These are phyloP conservation scores for Catocala sponsa DNA, from an alignment of 2,888 invertebrate genomes.

Conservation along the genomic window DNA sequence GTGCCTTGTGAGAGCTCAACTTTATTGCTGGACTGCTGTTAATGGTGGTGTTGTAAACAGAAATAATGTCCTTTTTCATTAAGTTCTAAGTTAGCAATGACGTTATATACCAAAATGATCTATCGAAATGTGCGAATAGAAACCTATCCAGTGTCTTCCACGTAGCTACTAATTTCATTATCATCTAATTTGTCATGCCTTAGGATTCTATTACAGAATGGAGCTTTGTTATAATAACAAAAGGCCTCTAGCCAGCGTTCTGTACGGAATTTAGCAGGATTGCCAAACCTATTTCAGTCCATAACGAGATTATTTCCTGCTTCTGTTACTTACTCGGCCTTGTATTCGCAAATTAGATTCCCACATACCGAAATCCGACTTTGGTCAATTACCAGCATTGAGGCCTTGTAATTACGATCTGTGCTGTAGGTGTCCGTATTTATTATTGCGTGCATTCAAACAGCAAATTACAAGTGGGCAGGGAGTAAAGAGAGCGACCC, in stretches of 20 bases:
- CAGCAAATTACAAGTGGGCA: conserved; percentile 60
- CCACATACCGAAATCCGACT: conserved; percentile 7
- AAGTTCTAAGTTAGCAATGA: conserved; percentile 32
- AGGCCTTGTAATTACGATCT: conserved; percentile 30
- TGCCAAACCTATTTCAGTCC: neutral
- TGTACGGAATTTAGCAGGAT: neutral
- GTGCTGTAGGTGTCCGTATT: conserved; percentile 25
- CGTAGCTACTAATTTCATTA: neutral
- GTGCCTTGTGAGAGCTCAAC: conserved; percentile 51
- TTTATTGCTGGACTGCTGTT: conserved; percentile 48
- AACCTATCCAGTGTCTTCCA: neutral
- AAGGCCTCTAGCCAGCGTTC: neutral
- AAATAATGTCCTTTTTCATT: conserved; percentile 49
- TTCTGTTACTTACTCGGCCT: neutral
- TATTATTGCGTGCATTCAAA: conserved; percentile 54
- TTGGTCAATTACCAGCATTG: conserved; percentile 27
- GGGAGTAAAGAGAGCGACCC: conserved; percentile 51
- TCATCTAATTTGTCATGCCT: neutral
- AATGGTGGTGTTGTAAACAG: conserved; percentile 48
- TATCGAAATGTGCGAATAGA: neutral
- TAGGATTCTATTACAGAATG: neutral
- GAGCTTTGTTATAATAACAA: neutral
- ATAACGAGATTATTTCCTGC: neutral
- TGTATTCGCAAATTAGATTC: neutral
- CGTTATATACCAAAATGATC: conserved; percentile 23